A percentile compares a stretch with the other conserved stretches of the same genome.
phyloP scores from a whole-genome alignment of 1,140 invertebrate genomes.

The Sinella curviseta region DNA sequence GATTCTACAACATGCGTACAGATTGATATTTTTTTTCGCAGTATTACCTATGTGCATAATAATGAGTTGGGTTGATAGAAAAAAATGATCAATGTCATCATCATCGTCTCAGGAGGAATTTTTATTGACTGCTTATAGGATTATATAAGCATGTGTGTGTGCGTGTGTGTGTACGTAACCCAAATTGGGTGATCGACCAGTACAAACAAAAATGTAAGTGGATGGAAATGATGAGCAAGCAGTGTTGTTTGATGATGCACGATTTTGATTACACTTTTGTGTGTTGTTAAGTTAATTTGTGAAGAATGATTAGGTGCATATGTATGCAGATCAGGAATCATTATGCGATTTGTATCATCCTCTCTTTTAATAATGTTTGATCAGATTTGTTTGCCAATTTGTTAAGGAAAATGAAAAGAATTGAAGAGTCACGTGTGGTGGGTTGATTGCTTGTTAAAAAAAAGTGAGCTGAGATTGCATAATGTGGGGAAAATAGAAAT shows the following conservation, averaged over 20 bases:
- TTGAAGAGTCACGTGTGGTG: no score
- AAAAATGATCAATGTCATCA: conserved; percentile 2
- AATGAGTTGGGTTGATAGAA: background rate
- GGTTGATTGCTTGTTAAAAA: background rate
- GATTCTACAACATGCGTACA: no score
- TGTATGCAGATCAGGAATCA: background rate
- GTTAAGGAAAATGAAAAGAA: background rate
- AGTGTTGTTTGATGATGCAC: background rate
- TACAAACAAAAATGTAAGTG: background rate
- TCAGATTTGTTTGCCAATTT: background rate
- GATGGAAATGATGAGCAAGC: background rate
- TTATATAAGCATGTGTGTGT: no score
- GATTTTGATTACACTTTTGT: background rate
- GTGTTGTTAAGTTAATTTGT: no score
- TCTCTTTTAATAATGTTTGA: background rate
- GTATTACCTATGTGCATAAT: background rate
- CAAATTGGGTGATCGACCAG: background rate
- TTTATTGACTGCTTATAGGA: no score
- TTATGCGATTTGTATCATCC: background rate
- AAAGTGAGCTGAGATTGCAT: background rate
- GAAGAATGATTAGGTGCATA: background rate
- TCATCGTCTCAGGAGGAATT: background rate
- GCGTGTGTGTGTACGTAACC: background rate
- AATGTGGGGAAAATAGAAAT: background rate
- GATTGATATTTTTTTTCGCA: no score